These are phyloP conservation scores for Standfussiana lucernea DNA, from an alignment of 2,888 invertebrate genomes.

Conservation along the genomic window DNA sequence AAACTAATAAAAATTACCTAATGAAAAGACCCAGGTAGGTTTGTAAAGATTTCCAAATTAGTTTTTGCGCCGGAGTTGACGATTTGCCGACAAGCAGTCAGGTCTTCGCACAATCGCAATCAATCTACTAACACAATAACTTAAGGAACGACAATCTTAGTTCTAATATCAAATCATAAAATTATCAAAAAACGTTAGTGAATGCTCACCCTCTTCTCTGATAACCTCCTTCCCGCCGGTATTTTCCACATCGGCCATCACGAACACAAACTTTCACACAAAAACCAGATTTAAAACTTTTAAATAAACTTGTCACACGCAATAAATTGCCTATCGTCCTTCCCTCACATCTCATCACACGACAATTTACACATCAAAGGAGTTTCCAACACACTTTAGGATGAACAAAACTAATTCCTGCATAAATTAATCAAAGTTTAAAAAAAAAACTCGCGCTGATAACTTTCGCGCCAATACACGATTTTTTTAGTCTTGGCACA, in stretches of 20 bases:
- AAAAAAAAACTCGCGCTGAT: constrained; percentile 56
- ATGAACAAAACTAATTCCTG: constrained; percentile 31
- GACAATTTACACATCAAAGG: constrained; percentile 49
- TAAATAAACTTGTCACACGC: constrained; percentile 67
- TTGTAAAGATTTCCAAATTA: neutral
- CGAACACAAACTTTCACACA: constrained; percentile 57
- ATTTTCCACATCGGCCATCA: constrained; percentile 75
- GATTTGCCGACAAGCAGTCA: neutral
- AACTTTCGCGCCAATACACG: constrained; percentile 76
- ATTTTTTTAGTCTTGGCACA: constrained; percentile 71
- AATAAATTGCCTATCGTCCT: constrained; percentile 72
- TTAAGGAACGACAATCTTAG: neutral
- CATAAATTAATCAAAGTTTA: constrained; percentile 39
- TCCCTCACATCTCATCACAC: constrained; percentile 73
- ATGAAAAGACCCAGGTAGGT: neutral
- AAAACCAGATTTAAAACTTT: constrained; percentile 60
- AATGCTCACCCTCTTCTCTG: constrained; percentile 60
- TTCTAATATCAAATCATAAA: neutral
- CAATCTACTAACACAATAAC: neutral
- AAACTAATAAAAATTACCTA: too few species aligned
- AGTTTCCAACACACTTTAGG: constrained; percentile 28
- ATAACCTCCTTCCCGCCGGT: constrained; percentile 62
- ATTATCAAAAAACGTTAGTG: constrained; percentile 9
- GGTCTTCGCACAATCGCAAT: neutral
- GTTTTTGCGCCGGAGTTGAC: neutral